Percentiles rank a stretch among this genome's conserved stretches.
These are phyloP conservation scores for Harpagifer antarcticus DNA, from an alignment of 2,797 vertebrate genomes.

Conservation along the genomic window DNA sequence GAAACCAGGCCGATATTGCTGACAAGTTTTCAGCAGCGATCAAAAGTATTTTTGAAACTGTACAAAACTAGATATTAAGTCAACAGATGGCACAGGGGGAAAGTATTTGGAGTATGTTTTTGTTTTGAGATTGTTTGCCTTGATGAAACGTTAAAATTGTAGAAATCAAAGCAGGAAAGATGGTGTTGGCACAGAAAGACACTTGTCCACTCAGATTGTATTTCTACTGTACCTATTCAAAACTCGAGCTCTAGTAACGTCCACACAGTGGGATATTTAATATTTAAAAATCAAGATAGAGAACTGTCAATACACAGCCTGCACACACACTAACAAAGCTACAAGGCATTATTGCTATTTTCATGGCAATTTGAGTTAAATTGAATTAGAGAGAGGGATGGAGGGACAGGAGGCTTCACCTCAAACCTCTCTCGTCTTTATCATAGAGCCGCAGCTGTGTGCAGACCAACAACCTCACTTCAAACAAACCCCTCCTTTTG, in stretches of 20 bases:
- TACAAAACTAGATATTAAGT: conserved; percentile 12
- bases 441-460: conserved; percentile 71
- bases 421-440: conserved; percentile 67
- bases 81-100: conserved; percentile 46
- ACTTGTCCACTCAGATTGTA: conserved; percentile 2
- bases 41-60: conserved; percentile 14
- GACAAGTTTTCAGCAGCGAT: conserved; percentile 18
- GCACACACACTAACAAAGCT: not conserved
- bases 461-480: conserved; percentile 65
- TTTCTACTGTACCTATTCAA: conserved; percentile 19
- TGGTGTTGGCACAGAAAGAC: conserved; percentile 24
- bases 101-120: conserved; percentile 40
- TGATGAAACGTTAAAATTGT: conserved; percentile 57
- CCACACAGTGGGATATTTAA: conserved; percentile 11
- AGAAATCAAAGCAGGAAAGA: conserved; percentile 40
- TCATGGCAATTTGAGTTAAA: conserved; percentile 33
- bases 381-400: conserved; percentile 30
- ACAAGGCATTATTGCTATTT: conserved; percentile 17
- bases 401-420: conserved; percentile 58
- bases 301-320: not conserved
- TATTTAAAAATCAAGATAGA: conserved; percentile 8
- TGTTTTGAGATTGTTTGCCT: conserved; percentile 60
- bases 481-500: conserved; percentile 71
- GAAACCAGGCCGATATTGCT: not conserved
- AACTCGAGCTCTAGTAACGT: conserved; percentile 7